Evolutionary conservation across 2,797 vertebrate species (phyloP), one percentile per base, ranked within the genome.

Genomic region (Yasuhikotakia modesta): DNA sequence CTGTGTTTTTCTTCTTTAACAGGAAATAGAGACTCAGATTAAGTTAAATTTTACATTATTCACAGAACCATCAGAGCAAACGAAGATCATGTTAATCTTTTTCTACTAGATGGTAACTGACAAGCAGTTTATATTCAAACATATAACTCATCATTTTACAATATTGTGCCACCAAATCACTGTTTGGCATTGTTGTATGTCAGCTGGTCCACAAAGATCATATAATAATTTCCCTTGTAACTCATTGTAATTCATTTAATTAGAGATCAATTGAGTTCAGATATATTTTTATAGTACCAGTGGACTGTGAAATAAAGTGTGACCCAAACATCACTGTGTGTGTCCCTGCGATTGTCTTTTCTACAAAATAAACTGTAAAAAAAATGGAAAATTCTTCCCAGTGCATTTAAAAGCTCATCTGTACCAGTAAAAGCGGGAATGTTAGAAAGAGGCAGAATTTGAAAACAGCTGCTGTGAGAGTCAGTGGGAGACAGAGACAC

Each of bases 21-120:
- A 61, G 11, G 57, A 6, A 27, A 46, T n/a, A 64, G 30, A 48
- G 70, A 75, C 55, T 53, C 68, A 78, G 35, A 43, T 68, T 0
- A 27, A 70, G 46, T 67, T 30, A 74, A 55, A 27, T 45, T 16
- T 21, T 72, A 1, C 14, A 5, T 19, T 68, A 24, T 39, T 30
- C 35, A 27, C 53, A 35, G n/a, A 32, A 16, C 39, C 52, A 43
- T 14, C 35, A 46, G 11, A 46, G 32, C 19, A 2, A 27, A 64
- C 30, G 83, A 83, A 81, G 85, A 46, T 48, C 45, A 14, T 69
- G 27, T 79, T 22, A 72, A 35, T 70, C 70, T 76, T 66, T 74
- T 84, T 85, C 81, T 79, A 79, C 78, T 83, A 81, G 80, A 83
- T 83, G 80, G 84, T 84, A 85, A 83, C 82, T 72, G 63, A 81